Percentiles rank a stretch among this genome's conserved stretches.
phyloP scores from a whole-genome alignment of 1,140 invertebrate species.

The Solenopsis fugax region DNA sequence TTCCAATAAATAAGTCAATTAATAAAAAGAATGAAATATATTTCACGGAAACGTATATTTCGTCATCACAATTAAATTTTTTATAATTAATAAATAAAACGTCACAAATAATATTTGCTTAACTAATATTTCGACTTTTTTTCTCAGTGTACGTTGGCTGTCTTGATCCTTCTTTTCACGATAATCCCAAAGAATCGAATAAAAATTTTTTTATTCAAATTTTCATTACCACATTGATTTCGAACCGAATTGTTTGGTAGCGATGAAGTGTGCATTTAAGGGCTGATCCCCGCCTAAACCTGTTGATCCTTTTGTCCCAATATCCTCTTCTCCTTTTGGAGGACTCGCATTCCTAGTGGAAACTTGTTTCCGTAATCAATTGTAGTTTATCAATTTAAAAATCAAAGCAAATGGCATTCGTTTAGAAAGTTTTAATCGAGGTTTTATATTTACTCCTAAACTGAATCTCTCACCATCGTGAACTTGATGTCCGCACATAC shows the following conservation, averaged over 20 bases:
- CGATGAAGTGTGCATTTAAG: conserved; percentile 59
- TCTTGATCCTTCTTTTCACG: conserved; percentile 1
- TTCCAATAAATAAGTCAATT: too few species aligned
- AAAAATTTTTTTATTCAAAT: conserved; percentile 65
- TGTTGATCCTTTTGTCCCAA: conserved; percentile 71
- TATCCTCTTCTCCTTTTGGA: conserved; percentile 45
- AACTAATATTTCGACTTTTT: too few species aligned
- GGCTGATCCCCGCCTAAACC: conserved; percentile 66
- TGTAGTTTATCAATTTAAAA: background rate
- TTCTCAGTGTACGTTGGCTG: too few species aligned
- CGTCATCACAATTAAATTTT: too few species aligned
- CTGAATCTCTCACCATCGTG: too few species aligned
- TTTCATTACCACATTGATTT: conserved; percentile 45
- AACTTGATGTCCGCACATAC: too few species aligned
- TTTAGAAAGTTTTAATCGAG: background rate
- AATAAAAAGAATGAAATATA: too few species aligned
- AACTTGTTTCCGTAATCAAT: conserved; percentile 20
- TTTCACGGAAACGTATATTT: too few species aligned
- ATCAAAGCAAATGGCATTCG: background rate
- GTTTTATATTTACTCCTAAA: background rate
- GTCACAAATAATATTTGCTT: too few species aligned
- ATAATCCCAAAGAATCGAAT: conserved; percentile 60
- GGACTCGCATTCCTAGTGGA: conserved; percentile 61
- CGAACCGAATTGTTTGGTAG: conserved; percentile 58
- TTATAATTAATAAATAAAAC: too few species aligned